Evolutionary conservation across 92 coral and sea anemone species (phyloP).

Genomic region (Anthopleura xanthogrammica): DNA sequence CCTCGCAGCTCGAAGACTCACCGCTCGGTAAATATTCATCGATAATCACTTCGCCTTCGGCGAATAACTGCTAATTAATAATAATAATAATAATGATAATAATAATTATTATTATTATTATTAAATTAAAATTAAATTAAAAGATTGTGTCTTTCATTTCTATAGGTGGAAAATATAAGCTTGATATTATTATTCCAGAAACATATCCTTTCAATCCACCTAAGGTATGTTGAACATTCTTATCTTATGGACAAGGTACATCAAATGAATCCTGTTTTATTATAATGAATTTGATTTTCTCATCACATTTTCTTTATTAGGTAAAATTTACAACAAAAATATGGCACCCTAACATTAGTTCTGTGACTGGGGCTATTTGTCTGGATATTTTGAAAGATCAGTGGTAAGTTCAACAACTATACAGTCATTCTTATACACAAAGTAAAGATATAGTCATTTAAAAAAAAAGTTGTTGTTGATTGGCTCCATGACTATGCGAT

Average conservation of each 20-base stretch:
- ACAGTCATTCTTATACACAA: no score
- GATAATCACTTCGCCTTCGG: no score
- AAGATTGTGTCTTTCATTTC: not conserved
- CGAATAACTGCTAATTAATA: no score
- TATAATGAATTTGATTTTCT: no score
- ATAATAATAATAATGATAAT: no score
- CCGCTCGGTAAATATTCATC: no score
- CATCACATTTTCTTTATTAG: constrained; percentile 28
- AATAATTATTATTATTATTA: no score
- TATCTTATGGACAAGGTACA: not conserved
- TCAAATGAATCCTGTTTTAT: not conserved
- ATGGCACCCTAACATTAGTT: constrained; percentile 99
- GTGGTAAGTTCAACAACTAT: constrained; percentile 54
- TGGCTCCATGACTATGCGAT: no score
- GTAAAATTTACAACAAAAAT: constrained; percentile 86
- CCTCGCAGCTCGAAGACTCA: no score
- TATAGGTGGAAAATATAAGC: constrained; percentile 76
- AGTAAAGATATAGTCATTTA: no score
- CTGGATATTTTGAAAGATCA: constrained; percentile 94
- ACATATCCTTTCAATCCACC: constrained; percentile 99
- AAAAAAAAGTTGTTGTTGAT: no score
- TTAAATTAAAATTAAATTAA: not conserved
- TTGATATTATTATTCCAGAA: constrained; percentile 96
- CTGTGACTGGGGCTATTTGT: constrained; percentile 98
- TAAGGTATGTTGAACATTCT: constrained; percentile 65